A percentile compares a stretch with the other conserved stretches of the same genome.
phyloP scores from a whole-genome alignment of 2,113 vertebrate genomes.

The Pseudorasbora parva region DNA sequence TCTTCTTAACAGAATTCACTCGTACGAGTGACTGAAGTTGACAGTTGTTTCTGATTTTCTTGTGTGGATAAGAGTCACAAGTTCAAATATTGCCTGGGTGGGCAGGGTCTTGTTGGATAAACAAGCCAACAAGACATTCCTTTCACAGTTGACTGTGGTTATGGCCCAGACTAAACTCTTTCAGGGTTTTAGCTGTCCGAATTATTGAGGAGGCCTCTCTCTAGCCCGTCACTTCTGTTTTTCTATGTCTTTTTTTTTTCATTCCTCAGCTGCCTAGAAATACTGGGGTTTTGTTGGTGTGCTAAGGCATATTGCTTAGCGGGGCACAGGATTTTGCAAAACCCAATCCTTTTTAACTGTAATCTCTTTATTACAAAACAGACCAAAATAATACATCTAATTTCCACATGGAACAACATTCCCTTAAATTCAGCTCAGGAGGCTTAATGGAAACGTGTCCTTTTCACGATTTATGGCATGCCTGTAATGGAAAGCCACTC shows the following conservation, averaged over 20 bases:
- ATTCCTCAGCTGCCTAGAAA: slow-evolving; percentile 49
- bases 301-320: slow-evolving; percentile 61
- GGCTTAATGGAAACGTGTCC: slow-evolving; percentile 30
- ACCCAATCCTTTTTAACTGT: background rate
- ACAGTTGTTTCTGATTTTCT: slow-evolving; percentile 9
- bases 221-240: slow-evolving; percentile 18
- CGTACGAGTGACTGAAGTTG: background rate
- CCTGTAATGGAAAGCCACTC: slow-evolving; percentile 40
- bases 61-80: slow-evolving; percentile 34
- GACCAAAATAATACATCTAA: background rate
- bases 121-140: slow-evolving; percentile 41
- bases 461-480: slow-evolving; percentile 9
- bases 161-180: background rate
- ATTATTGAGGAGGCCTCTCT: slow-evolving; percentile 24
- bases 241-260: slow-evolving; percentile 41
- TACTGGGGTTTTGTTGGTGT: slow-evolving; percentile 59
- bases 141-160: slow-evolving; percentile 23
- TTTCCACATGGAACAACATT: background rate
- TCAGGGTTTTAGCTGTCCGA: slow-evolving; percentile 27
- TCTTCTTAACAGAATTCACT: background rate
- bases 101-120: slow-evolving; percentile 1
- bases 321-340: background rate
- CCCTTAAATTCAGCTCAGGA: slow-evolving; percentile 5
- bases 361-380: background rate
- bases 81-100: slow-evolving; percentile 19